Base-by-base conservation (phyloP, 2,888 invertebrate genomes). In the Gastrophysa polygoni region DNA sequence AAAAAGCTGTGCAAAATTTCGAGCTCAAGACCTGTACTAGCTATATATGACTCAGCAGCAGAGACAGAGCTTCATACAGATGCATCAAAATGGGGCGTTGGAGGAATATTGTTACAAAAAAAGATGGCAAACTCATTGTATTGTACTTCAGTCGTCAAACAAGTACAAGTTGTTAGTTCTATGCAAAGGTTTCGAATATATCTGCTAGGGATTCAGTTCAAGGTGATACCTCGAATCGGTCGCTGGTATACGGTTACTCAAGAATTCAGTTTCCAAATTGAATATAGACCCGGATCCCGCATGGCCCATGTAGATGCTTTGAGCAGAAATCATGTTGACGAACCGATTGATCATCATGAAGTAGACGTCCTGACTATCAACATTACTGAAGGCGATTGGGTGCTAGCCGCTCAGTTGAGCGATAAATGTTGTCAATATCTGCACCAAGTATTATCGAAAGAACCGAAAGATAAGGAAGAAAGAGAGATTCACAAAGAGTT, bases 201-300 rank as follows among this genome's bases (percentile, higher is more conserved):
- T 51, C 50, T 77, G 0, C 61, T 72, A 10, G 73, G 73, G 1
- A 63, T 66, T 5, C 44, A 46, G 1, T 74, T 76, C 38, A 71
- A 61, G 6, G 64, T 76, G 1, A 58, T 74, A 2, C 75, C 77
- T 0, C 56, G 75, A 1, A 71, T 76, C 0, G 72, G 71, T 0
- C 54, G 76, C 1, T 75, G 77, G 74, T 74, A 74, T 74, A 49
- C 73, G 1, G 69, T 69, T 8, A 44, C 71, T 5, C 71, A 72
- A 49, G 71, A 75, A 24, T 67, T 68, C 48, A 58, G 34, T 5
- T 69, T 69, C 59, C 29, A 63, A 4, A 52, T 70, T 21, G 57
- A 59, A 34, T 63, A 70, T 44, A 5, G 65, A 48, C 60, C 66
- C 4, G 66, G 63, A 18, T 28, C 17, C 11, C 8, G 24, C 8